Evolutionary conservation across 2,888 invertebrate genomes (phyloP), one percentile per base, ranked within the genome.

Genomic region (Pollenia amentaria): DNA sequence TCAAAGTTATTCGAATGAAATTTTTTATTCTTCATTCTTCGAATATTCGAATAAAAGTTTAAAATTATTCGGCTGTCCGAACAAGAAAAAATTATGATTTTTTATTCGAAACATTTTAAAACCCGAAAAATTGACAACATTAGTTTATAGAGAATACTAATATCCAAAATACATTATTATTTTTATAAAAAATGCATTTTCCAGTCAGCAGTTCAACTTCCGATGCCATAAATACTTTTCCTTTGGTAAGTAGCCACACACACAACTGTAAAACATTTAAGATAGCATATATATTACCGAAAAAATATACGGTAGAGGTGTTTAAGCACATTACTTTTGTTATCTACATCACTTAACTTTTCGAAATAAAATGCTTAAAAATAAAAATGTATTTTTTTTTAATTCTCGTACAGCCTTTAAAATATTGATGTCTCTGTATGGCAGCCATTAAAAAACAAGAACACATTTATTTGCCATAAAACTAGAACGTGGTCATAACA

Each of bases 401-500:
- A 21, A 51, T 46, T 21, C 8, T 14, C 12, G 29, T 65, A 65
- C 14, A 55, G 21, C 8, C 9, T 48, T 51, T 51, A 51, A 51
- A 75, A 62, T 51, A 75, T 51, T 53, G 51, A 62, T 64, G 40
- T 40, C 64, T 64, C n/a, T 51, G 51, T 64, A 2, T 44, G n/a
- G n/a, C 11, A 51, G 16, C 75, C 10, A 12, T 55, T 44, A 51
- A 72, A 55, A 73, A 40, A 40, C 12, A 67, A 29, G 29, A 29
- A 51, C 51, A 79, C 69, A 62, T 18, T 79, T 79, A 7, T 29
- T 29, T 46, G 48, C 16, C 60, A 70, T 62, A 40, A 70, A 44
- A 60, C 72, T 46, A 46, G 55, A 73, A 60, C 81, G 65, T 81
- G 85, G 65, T 67, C 53, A 85, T 72, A 77, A 67, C 53, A 65